These are phyloP conservation scores for Latheticus oryzae DNA, from an alignment of 2,888 invertebrate species.

Conservation along the genomic window DNA sequence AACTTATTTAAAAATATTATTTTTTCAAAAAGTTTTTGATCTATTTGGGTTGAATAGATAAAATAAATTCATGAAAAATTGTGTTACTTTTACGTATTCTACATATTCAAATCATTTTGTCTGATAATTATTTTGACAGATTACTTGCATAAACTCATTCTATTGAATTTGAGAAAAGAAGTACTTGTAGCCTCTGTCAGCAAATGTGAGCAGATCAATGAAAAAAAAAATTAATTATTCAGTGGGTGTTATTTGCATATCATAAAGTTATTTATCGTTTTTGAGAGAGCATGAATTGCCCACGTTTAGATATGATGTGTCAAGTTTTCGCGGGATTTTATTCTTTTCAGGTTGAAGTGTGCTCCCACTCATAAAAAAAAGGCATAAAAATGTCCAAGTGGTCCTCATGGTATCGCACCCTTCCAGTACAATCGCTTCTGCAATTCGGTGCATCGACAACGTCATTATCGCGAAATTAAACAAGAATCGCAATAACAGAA, in stretches of 20 bases:
- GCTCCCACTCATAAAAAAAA: slow-evolving; percentile 3
- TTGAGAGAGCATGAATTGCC: slow-evolving; percentile 9
- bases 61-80: too few species aligned
- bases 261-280: slow-evolving; percentile 1
- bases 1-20: too few species aligned
- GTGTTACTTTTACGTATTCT: too few species aligned
- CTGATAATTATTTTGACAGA: too few species aligned
- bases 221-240: slow-evolving; percentile 3
- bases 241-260: slow-evolving; percentile 18
- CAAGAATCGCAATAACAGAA: slow-evolving; percentile 52
- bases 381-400: slow-evolving; percentile 11
- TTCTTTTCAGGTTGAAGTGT: slow-evolving; percentile 23
- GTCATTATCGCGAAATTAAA: slow-evolving; percentile 40
- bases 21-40: too few species aligned
- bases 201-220: too few species aligned
- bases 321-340: slow-evolving; percentile 20
- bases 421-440: not conserved
- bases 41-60: too few species aligned
- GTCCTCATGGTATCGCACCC: slow-evolving; percentile 15
- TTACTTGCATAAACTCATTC: too few species aligned
- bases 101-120: too few species aligned
- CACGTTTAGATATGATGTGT: slow-evolving; percentile 26
- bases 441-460: slow-evolving; percentile 10
- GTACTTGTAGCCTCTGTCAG: too few species aligned
- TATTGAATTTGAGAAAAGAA: too few species aligned